Percentiles rank a stretch among this genome's conserved stretches.
Evolutionary conservation across 2,888 invertebrate species (phyloP).

Genomic region (Gymnosoma rotundatum): DNA sequence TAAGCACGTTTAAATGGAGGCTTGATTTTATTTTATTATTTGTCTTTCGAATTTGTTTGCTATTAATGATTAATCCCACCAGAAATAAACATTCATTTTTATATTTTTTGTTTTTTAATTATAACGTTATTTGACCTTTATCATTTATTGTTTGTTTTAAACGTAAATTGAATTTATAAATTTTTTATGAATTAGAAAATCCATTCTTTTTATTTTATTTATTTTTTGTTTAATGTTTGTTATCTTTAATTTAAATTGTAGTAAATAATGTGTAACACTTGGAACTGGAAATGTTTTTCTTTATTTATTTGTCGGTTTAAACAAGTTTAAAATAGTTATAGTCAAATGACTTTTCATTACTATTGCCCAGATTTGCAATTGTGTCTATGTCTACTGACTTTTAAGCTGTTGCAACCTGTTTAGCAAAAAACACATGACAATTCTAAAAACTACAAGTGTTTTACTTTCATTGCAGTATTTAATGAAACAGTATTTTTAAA

Average conservation of each 20-base stretch:
- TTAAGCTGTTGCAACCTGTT: conserved; percentile 47
- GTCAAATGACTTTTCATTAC: conserved; percentile 72
- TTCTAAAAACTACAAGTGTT: neutral
- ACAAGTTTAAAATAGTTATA: conserved; percentile 44
- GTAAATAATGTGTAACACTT: neutral
- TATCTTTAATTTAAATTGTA: conserved; percentile 10
- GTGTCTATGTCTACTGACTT: conserved; percentile 28
- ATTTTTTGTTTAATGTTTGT: conserved; percentile 5
- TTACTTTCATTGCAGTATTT: neutral
- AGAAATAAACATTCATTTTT: conserved; percentile 39
- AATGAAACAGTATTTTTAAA: neutral
- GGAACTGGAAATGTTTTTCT: neutral
- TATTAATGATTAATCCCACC: conserved; percentile 58
- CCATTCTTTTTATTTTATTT: conserved; percentile 17
- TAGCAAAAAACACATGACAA: conserved; percentile 3
- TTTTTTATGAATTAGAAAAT: conserved; percentile 19
- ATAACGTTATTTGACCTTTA: conserved; percentile 69
- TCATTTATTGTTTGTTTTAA: conserved; percentile 45
- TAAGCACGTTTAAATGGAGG: conserved; percentile 27
- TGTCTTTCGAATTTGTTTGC: conserved; percentile 17
- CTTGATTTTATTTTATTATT: neutral
- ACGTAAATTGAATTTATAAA: conserved; percentile 43
- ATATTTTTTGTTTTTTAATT: conserved; percentile 7
- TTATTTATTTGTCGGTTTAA: neutral
- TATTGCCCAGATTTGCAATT: conserved; percentile 32